Conservation (phyloP, 2,888 invertebrate genomes). For the Melikaiella ostensackeni region DNA sequence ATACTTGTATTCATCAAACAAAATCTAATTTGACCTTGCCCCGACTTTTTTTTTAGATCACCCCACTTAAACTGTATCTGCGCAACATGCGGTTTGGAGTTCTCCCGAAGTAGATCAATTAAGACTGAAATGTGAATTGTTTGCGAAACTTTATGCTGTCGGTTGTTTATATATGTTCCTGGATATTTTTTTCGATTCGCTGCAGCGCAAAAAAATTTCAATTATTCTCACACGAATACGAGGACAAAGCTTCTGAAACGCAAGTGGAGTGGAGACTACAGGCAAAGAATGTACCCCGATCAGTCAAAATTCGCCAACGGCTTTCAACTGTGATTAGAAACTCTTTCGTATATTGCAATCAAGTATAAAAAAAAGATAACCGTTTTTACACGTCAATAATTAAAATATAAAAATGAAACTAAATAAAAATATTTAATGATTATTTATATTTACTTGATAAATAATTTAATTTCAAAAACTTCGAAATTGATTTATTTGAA, state of each 20-base stretch:
- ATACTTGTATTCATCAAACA: no score
- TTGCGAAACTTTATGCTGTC: constrained; percentile 20
- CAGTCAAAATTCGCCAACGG: constrained; percentile 12
- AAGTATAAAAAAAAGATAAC: neutral
- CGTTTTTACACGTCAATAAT: neutral
- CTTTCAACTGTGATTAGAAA: constrained; percentile 20
- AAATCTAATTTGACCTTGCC: neutral
- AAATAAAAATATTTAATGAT: no score
- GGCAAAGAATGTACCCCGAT: neutral
- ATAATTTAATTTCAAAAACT: no score
- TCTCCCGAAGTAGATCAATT: constrained; percentile 23
- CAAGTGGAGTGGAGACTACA: neutral
- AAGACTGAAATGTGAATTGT: constrained; percentile 20
- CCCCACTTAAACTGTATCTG: neutral
- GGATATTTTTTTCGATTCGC: constrained; percentile 16
- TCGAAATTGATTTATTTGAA: no score
- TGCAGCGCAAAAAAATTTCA: constrained; percentile 17
- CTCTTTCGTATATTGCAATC: neutral
- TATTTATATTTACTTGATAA: no score
- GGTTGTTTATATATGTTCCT: constrained; percentile 11
- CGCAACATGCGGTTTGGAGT: neutral
- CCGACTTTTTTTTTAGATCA: constrained; percentile 6
- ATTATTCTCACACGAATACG: constrained; percentile 20
- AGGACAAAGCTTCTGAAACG: constrained; percentile 4
- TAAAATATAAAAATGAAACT: no score